Evolutionary conservation across 2,888 invertebrate genomes (phyloP), one percentile per base, ranked within the genome.

Genomic region (Lathronympha strigana): DNA sequence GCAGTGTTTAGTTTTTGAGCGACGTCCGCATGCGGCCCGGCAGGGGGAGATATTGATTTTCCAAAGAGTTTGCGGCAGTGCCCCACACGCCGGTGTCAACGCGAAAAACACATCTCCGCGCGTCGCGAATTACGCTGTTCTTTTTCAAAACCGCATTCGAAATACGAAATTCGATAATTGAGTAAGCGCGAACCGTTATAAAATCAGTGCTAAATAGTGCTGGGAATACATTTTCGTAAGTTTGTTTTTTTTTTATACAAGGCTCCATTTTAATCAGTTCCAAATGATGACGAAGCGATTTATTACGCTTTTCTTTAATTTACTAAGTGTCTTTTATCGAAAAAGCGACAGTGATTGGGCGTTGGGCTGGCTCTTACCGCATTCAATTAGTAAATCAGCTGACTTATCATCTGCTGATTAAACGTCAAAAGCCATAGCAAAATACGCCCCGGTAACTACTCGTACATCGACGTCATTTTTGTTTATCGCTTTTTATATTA

Each of bases 41-140:
- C 72, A 76, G 78, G 81, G 90, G 90, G 87, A 74, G 87, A 77
- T 90, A 91, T 90, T 88, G 90, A 91, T 91, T 91, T 91, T 90
- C 81, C 87, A 71, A 76, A 66, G 85, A 87, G 87, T 86, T 88
- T 92, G 91, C 91, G 88, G 90, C 90, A 92, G 91, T 91, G 84
- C 82, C 79, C 83, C 79, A 75, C 85, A 84, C 81, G 88, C 89
- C 91, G 90, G 90, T 87, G 80, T 82, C 82, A 88, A 84, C 89
- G 88, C 90, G 88, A 90, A 91, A 88, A 89, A 76, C 76, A 88
- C 84, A 85, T 82, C 77, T 78, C 80, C 72, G 90, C 87, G 89
- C 87, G 72, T 84, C 88, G 88, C 85, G 86, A 83, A 83, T 82
- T 80, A 72, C 70, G 78, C 71, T 74, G 69, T 80, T 79, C 76